Evolutionary conservation across 1,140 invertebrate genomes (phyloP).

Genomic region (Heterodera schachtii): DNA sequence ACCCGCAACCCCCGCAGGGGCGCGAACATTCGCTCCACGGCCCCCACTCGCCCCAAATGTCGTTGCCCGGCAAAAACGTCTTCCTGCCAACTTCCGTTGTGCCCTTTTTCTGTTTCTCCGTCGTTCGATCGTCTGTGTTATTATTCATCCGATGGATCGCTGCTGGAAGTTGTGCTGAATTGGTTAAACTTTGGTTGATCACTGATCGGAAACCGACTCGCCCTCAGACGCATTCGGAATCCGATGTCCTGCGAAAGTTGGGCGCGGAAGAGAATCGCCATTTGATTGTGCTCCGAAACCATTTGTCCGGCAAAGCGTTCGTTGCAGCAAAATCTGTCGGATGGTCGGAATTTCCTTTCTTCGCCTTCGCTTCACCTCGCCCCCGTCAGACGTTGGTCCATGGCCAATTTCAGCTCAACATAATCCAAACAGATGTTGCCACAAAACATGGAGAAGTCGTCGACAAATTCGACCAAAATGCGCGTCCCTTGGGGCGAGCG

Average conservation of each 20-base stretch:
- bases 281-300: constrained; percentile 50
- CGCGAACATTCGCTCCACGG: constrained; percentile 55
- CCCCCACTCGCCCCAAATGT: constrained; percentile 43
- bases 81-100: too few species aligned
- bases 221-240: constrained; percentile 50
- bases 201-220: constrained; percentile 47
- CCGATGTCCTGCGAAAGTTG: constrained; percentile 51
- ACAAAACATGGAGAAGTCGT: constrained; percentile 61
- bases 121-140: constrained; percentile 1
- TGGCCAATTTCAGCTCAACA: constrained; percentile 58
- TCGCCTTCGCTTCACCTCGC: constrained; percentile 39
- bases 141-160: constrained; percentile 10
- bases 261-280: constrained; percentile 58
- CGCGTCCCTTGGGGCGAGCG: constrained; percentile 40
- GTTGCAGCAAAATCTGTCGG: constrained; percentile 52
- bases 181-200: neutral
- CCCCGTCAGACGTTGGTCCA: constrained; percentile 58
- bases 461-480: constrained; percentile 57
- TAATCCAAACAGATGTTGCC: constrained; percentile 58
- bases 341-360: neutral
- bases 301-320: constrained; percentile 48
- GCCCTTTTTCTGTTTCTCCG: neutral
- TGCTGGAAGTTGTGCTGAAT: constrained; percentile 8
- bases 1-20: constrained; percentile 59
- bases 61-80: constrained; percentile 24